Evolutionary conservation across 2,888 invertebrate species (phyloP), one percentile per base, ranked within the genome.

Genomic region (Pollenia griseotomentosa): DNA sequence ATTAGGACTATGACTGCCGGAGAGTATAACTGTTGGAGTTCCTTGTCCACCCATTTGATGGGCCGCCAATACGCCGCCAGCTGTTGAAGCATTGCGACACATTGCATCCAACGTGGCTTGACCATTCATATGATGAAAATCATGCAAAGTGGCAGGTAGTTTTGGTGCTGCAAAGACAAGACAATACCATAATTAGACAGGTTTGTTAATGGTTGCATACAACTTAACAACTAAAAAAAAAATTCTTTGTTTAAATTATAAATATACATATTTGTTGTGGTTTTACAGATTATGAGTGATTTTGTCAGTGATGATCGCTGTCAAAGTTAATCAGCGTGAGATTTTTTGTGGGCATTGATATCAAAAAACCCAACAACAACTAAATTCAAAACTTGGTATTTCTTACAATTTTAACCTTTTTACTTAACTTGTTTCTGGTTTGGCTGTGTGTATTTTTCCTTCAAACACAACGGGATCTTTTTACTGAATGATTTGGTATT

Each of bases 81-180:
- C 77, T 66, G 87, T 78, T 70, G 87, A 74, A 55, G 65, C 53
- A 78, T 82, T 87, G 66, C 87, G 87, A 74, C 87, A 87, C 78
- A 87, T 87, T 84, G 70, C 87, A 78, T 87, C 87, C 74, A 87
- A 74, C 63, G 87, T 65, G 8, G 84, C 68, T 89, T 92, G 93
- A 48, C 91, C 89, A 88, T 91, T 92, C 88, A 93, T 68, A 81
- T 87, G 87, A 87, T 87, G 87, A 94, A 94, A 94, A 94, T 95
- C 90, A 94, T 94, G 95, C 89, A 95, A 84, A 84, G 81, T 90
- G 94, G 95, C 94, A 89, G 94, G 93, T 91, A 96, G 94, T 93
- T 96, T 96, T 88, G 96, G 95, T 89, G 94, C 96, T 96, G 95
- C 81, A 95, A 88, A 85, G 78, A 85, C 83, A 79, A 88, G 85